Percentiles rank a stretch among this genome's conserved stretches.
Conservation (phyloP, 1,140 invertebrate species). For the Hycleus cichorii region DNA sequence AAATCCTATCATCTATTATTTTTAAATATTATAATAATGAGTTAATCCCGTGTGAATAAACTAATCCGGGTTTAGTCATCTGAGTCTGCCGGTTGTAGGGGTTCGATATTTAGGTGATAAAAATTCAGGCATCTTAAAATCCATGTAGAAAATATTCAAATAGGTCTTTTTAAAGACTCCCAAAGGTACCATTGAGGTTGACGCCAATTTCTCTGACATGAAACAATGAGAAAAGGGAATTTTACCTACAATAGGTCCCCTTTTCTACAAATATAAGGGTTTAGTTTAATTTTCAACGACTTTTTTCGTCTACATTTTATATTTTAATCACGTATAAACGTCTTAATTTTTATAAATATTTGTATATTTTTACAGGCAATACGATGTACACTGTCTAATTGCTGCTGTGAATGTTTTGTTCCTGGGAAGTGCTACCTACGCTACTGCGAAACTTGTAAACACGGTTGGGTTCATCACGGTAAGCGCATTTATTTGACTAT, state of each 20-base stretch:
- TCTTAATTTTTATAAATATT: neutral
- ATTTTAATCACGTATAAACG: neutral
- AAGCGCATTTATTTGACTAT: constrained; percentile 39
- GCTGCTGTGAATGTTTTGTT: constrained; percentile 67
- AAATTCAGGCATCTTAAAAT: constrained; percentile 46
- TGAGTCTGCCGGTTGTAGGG: neutral
- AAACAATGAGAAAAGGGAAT: constrained; percentile 36
- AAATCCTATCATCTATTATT: no score
- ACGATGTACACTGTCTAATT: constrained; percentile 62
- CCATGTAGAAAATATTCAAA: constrained; percentile 47
- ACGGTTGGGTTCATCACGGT: constrained; percentile 76
- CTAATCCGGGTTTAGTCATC: no score
- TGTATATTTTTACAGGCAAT: constrained; percentile 52
- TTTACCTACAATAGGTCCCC: constrained; percentile 21
- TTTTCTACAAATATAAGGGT: no score
- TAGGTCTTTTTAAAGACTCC: constrained; percentile 42
- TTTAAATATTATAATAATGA: no score
- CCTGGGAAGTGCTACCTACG: constrained; percentile 63
- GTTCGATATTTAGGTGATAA: constrained; percentile 41
- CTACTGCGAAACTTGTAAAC: constrained; percentile 65
- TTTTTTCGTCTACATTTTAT: neutral
- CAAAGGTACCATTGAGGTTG: constrained; percentile 43
- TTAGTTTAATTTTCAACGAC: neutral
- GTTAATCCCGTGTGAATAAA: no score
- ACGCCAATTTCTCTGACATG: constrained; percentile 45